These are phyloP conservation scores for Pristionchus maxplancki DNA, from an alignment of 2,888 invertebrate species.

Conservation along the genomic window DNA sequence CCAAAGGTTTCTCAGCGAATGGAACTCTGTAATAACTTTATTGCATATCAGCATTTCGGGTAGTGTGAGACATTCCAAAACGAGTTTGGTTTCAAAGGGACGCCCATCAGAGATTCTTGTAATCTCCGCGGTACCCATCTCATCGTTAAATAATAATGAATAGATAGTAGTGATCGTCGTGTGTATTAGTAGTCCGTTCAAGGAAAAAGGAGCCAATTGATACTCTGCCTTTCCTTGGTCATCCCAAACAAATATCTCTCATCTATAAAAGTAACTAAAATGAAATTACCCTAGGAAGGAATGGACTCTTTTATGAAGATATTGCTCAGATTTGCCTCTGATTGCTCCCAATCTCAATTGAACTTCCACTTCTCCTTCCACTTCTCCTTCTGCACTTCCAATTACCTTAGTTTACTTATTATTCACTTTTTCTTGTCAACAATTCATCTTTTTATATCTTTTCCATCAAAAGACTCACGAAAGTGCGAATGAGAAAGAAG, in stretches of 20 bases:
- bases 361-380: conserved; percentile 65
- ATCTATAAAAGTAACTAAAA: background rate
- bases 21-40: conserved; percentile 66
- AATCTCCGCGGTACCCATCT: no score
- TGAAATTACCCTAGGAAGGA: conserved; percentile 68
- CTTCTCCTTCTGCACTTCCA: conserved; percentile 53
- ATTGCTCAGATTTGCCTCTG: conserved; percentile 71
- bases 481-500: conserved; percentile 22
- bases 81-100: no score
- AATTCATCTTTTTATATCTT: background rate
- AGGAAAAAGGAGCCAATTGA: no score
- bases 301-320: conserved; percentile 70
- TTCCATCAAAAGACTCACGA: background rate
- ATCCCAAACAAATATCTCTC: background rate
- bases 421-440: background rate
- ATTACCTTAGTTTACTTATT: conserved; percentile 6
- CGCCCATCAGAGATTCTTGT: no score
- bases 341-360: conserved; percentile 70
- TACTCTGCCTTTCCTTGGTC: background rate
- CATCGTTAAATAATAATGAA: no score
- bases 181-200: no score
- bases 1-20: conserved; percentile 75
- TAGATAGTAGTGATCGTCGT: no score
- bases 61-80: no score
- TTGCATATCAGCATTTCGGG: no score